Conservation (phyloP, 2,797 vertebrate species). For the Psittacula derbiana region DNA sequence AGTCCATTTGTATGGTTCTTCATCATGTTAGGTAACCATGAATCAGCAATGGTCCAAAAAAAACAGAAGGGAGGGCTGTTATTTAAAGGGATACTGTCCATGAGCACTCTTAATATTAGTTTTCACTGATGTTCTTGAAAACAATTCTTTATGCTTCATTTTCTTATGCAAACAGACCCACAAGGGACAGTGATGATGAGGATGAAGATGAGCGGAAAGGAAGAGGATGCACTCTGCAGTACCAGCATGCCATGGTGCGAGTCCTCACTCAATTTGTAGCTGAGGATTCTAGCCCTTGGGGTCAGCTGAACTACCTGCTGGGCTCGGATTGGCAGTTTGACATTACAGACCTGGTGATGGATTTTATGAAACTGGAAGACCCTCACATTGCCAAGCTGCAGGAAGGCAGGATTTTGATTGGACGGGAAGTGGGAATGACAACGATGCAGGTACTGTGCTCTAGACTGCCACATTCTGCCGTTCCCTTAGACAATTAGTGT, state of each 20-base stretch:
- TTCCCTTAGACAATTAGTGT: not conserved
- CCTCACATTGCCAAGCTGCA: conserved; percentile 84
- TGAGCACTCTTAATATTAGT: not conserved
- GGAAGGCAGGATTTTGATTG: conserved; percentile 84
- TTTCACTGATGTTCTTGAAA: not conserved
- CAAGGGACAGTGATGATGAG: conserved; percentile 90
- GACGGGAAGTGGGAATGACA: conserved; percentile 89
- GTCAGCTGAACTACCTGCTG: conserved; percentile 85
- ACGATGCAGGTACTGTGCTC: conserved; percentile 85
- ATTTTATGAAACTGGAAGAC: conserved; percentile 91
- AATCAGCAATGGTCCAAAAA: not conserved
- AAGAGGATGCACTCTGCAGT: conserved; percentile 88
- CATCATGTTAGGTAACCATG: not conserved
- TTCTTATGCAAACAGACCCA: conserved; percentile 71
- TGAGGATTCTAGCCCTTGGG: conserved; percentile 81
- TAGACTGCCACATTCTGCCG: not conserved
- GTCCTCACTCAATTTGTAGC: conserved; percentile 92
- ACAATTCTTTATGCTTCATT: not conserved
- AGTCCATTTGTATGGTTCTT: not conserved
- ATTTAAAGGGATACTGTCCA: not conserved
- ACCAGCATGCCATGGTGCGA: conserved; percentile 89
- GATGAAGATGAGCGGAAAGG: conserved; percentile 89
- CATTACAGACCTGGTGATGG: conserved; percentile 89
- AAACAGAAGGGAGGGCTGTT: not conserved
- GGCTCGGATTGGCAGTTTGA: conserved; percentile 92